A percentile compares a stretch with the other conserved stretches of the same genome.
Evolutionary conservation across 2,797 vertebrate genomes (phyloP).

Genomic region (Zalophus californianus): DNA sequence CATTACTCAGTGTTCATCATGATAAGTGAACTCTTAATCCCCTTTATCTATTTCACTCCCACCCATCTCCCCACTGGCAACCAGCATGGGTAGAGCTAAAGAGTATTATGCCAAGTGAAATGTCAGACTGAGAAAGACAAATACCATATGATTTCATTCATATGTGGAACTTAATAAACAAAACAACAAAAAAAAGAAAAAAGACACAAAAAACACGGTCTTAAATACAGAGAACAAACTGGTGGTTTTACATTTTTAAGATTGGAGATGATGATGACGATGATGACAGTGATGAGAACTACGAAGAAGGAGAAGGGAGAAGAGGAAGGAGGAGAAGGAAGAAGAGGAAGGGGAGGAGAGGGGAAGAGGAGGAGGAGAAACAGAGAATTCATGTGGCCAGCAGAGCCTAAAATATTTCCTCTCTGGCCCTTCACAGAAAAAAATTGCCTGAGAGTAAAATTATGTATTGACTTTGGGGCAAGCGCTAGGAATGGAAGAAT

Average conservation of each 20-base stretch:
- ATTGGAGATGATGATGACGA: not conserved
- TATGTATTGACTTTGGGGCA: conserved; percentile 5
- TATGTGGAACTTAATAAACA: not conserved
- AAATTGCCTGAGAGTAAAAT: not conserved
- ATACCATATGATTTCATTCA: not conserved
- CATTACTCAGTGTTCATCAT: not conserved
- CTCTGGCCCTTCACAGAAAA: not conserved
- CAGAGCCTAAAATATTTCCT: conserved; percentile 59
- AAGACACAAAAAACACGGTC: not conserved
- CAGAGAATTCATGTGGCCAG: not conserved
- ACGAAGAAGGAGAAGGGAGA: not conserved
- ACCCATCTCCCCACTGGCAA: not conserved
- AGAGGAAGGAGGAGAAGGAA: not conserved
- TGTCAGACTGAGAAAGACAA: not conserved
- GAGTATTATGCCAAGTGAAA: not conserved
- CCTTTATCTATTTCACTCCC: not conserved
- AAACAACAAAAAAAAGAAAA: not conserved
- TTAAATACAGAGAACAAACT: not conserved
- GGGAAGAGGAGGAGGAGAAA: not conserved
- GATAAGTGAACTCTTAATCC: not conserved
- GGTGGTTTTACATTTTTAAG: conserved; percentile 14
- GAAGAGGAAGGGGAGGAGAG: not conserved
- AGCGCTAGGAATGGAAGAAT: conserved; percentile 30
- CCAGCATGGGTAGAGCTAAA: not conserved
- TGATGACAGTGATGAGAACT: not conserved